Evolutionary conservation across 1,140 invertebrate species (phyloP).

Genomic region (Pygmarrhopalites habei): DNA sequence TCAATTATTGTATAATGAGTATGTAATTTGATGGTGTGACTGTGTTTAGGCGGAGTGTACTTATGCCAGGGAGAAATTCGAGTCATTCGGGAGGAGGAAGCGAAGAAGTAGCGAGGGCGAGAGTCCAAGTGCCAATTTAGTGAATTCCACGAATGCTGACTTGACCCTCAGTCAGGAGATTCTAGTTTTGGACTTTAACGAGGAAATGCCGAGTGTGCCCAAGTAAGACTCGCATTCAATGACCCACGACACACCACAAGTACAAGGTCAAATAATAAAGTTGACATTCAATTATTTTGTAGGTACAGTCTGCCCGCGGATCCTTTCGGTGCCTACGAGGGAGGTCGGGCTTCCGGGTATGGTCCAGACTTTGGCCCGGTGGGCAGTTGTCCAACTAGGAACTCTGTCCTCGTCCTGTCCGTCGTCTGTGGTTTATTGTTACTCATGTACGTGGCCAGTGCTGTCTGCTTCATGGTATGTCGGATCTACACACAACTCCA

Average conservation of each 20-base stretch:
- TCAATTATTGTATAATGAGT: constrained; percentile 1
- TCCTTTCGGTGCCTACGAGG: neutral
- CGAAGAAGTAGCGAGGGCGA: constrained; percentile 55
- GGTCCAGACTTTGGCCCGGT: constrained; percentile 69
- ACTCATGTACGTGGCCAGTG: constrained; percentile 60
- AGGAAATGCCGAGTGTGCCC: constrained; percentile 35
- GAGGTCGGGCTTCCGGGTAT: constrained; percentile 41
- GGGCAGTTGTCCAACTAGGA: constrained; percentile 74
- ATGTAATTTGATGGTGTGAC: constrained; percentile 17
- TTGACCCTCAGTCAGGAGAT: constrained; percentile 93
- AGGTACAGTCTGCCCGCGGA: constrained; percentile 5
- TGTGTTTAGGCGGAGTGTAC: constrained; percentile 68
- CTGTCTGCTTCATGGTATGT: constrained; percentile 42
- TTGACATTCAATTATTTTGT: too few species aligned
- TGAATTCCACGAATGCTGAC: constrained; percentile 55
- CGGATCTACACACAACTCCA: too few species aligned
- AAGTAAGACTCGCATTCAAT: constrained; percentile 32
- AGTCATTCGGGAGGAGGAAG: constrained; percentile 81
- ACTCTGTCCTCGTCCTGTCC: constrained; percentile 75
- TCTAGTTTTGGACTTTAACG: constrained; percentile 57
- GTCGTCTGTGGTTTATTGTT: constrained; percentile 82
- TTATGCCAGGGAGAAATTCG: constrained; percentile 76
- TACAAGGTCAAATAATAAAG: too few species aligned
- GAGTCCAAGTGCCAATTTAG: constrained; percentile 47
- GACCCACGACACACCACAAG: constrained; percentile 15